Base-by-base conservation (phyloP, 2,888 invertebrate genomes). In the Thysanoteuthis rhombus region DNA sequence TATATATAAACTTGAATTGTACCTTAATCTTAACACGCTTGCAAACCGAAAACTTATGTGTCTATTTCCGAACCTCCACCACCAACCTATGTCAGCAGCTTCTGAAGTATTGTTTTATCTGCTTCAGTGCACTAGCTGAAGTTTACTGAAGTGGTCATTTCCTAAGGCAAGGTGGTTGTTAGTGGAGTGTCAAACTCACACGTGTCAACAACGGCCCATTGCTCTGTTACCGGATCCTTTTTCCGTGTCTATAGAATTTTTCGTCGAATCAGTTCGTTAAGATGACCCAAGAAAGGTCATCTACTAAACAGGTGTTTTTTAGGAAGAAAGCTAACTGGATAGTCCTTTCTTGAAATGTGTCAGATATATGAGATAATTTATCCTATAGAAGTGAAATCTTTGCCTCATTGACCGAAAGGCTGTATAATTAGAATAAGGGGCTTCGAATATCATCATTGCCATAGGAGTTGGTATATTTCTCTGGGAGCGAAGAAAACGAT, bases 81-180 rank as follows among this genome's bases (percentile, higher is more conserved):
- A 75, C 75, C 75, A 32, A 32, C 12, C 8, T n/a, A 10, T 19
- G 32, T n/a, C 75, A 75, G 16, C n/a, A 75, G 12, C 36, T n/a
- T 16, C 10, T n/a, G 1, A 75, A 16, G 75, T 75, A 75, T n/a
- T 75, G 75, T 75, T 75, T 16, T 75, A 16, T n/a, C 25, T n/a
- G 75, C 75, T 75, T n/a, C 75, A 75, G 4, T 36, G 75, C 75
- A n/a, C 75, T 36, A 16, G 16, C n/a, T 75, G 75, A n/a, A n/a
- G 75, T n/a, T 75, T 75, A 75, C n/a, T 75, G n/a, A n/a, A 75
- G 75, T n/a, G 75, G 75, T 75, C 75, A 75, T 75, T 75, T 75
- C 75, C n/a, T 75, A n/a, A n/a, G 75, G 75, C 1, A n/a, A 10
- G 75, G 16, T n/a, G n/a, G n/a, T 16, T n/a, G n/a, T 75, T n/a